Conservation (phyloP, 2,888 invertebrate species). For the Troides oblongomaculatus region DNA sequence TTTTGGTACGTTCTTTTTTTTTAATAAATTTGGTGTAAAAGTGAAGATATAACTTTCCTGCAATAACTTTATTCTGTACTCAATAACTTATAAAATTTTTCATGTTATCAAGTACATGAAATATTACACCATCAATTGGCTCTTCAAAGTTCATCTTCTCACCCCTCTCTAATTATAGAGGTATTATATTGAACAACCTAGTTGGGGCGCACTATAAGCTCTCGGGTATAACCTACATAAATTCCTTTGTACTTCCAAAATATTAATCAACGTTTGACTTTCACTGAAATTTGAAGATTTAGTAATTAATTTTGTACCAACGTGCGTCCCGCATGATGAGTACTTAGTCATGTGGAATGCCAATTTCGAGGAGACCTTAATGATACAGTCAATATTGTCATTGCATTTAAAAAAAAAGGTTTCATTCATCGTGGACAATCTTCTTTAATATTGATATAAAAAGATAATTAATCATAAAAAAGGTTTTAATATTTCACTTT, state of each 20-base stretch:
- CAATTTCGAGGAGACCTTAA: conserved; percentile 8
- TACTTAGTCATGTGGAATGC: conserved; percentile 14
- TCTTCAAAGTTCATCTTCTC: background rate
- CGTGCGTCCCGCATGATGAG: conserved; percentile 16
- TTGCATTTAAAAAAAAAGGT: too few relatives aligned
- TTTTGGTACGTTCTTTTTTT: too few relatives aligned
- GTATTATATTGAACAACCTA: conserved; percentile 1
- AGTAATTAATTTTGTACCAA: conserved; percentile 22
- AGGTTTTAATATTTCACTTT: background rate
- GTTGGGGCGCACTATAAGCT: conserved; percentile 2
- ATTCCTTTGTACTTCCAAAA: conserved; percentile 22
- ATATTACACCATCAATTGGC: background rate
- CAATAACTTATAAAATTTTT: background rate
- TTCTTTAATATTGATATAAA: background rate
- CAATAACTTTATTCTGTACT: too few relatives aligned
- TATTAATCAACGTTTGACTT: conserved; percentile 28
- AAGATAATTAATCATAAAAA: background rate
- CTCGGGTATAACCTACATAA: conserved; percentile 13
- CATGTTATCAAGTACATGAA: background rate
- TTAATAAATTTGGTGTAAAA: too few relatives aligned
- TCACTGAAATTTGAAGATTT: conserved; percentile 22
- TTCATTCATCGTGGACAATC: background rate
- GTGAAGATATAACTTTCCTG: too few relatives aligned
- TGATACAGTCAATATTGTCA: background rate
- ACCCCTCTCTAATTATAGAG: background rate